Percentiles rank a stretch among this genome's conserved stretches.
These are phyloP conservation scores for Bufotes viridis DNA, from an alignment of 2,797 vertebrate genomes.

Conservation along the genomic window DNA sequence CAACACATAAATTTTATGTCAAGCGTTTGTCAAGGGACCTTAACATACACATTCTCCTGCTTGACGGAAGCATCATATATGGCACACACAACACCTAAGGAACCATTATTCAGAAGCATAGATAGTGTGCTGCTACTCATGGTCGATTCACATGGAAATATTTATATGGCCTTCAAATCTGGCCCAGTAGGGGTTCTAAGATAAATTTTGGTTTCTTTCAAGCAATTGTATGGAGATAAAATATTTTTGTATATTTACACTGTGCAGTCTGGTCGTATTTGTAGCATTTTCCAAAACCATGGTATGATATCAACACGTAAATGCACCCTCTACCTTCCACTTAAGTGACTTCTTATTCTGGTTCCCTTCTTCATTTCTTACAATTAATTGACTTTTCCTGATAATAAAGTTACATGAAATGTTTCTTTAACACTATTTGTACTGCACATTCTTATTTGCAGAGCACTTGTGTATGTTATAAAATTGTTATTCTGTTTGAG, in stretches of 20 bases:
- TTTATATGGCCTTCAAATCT: too few species aligned
- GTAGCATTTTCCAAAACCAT: neutral
- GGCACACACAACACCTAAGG: too few species aligned
- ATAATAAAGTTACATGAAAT: neutral
- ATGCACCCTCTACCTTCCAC: neutral
- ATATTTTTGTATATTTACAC: neutral
- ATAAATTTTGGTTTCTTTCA: too few species aligned
- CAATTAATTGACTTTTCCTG: neutral
- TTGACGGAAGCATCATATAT: too few species aligned
- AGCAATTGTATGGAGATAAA: too few species aligned
- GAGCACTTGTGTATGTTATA: constrained; percentile 38
- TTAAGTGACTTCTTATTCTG: neutral
- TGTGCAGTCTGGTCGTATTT: neutral
- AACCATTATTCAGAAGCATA: too few species aligned
- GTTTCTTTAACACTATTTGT: neutral
- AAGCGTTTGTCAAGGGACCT: too few species aligned
- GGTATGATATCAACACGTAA: neutral
- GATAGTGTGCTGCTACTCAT: too few species aligned
- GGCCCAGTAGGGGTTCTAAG: too few species aligned
- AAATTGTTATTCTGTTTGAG: constrained; percentile 54
- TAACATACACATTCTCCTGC: too few species aligned
- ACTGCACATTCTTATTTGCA: neutral
- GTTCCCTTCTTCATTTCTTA: neutral
- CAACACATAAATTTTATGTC: too few species aligned
- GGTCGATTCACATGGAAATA: too few species aligned